phyloP scores from a whole-genome alignment of 1,140 invertebrate species.

The Arctopsyche grandis region DNA sequence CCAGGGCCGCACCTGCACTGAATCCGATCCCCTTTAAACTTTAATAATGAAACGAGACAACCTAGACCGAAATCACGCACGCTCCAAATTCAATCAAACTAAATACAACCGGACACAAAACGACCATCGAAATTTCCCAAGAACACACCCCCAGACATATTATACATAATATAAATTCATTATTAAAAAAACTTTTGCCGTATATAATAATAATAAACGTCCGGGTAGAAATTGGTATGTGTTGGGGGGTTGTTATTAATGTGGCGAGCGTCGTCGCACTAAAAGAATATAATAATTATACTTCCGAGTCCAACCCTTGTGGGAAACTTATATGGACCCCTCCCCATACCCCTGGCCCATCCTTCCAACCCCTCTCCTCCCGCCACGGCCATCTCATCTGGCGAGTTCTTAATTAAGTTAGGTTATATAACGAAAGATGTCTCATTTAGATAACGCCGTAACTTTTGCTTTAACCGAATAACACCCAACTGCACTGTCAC shows the following conservation, averaged over 20 bases:
- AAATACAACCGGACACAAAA: too few species aligned
- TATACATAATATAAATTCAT: too few species aligned
- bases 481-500: slow-evolving; percentile 48
- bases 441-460: slow-evolving; percentile 69
- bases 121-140: too few species aligned
- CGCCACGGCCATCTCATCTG: slow-evolving; percentile 62
- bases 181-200: too few species aligned
- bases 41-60: neutral
- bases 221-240: too few species aligned
- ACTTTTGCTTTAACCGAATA: slow-evolving; percentile 62
- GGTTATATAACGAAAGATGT: slow-evolving; percentile 69
- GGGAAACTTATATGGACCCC: slow-evolving; percentile 53
- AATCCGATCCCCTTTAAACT: slow-evolving; percentile 11
- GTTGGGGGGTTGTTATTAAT: too few species aligned
- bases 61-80: neutral
- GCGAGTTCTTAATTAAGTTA: slow-evolving; percentile 69
- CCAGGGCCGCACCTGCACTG: slow-evolving; percentile 40
- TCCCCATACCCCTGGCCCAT: slow-evolving; percentile 55
- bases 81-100: too few species aligned
- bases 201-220: too few species aligned
- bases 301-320: slow-evolving; percentile 41
- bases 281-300: slow-evolving; percentile 16
- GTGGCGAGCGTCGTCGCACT: neutral
- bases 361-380: slow-evolving; percentile 22
- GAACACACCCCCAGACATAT: too few species aligned